Evolutionary conservation across 2,888 invertebrate genomes (phyloP), one percentile per base, ranked within the genome.

Genomic region (Nezara viridula): DNA sequence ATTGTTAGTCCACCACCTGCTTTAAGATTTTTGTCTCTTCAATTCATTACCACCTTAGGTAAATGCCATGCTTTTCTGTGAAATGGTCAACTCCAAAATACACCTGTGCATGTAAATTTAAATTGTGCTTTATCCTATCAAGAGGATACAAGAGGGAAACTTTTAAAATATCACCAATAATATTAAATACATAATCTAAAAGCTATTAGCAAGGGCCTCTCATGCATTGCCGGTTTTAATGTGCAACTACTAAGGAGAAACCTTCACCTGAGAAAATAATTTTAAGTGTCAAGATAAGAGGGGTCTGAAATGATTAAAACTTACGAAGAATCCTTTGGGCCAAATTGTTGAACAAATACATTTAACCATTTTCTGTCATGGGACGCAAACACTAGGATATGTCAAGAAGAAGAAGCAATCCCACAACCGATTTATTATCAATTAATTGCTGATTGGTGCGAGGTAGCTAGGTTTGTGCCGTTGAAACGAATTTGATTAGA

Each of bases 1-100:
- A 81, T 81, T 81, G 81, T 81, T 81, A 81, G n/a, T 81, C 81
- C 81, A 81, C 81, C 81, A 81, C 81, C 81, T 81, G 44, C 81
- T 44, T 77, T n/a, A 44, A 5, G 24, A 40, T 40, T 40, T 77
- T 81, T n/a, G n/a, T 81, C n/a, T 81, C 81, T 81, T 81, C 81
- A 81, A 47, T 12, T 44, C 44, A 81, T 81, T 44, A 81, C 81
- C 81, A 81, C 81, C 81, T n/a, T n/a, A n/a, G 44, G 81, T 81
- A 44, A 81, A 81, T 81, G 81, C 14, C 81, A 81, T 81, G 81
- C 81, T 81, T 77, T 77, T 77, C 81, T 81, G 81, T 81, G 81
- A 81, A 81, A 81, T 81, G 40, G 32, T 47, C 81, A 81, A 81
- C 81, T 81, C 81, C 44, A 81, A 81, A 81, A 81, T 81, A 47